Evolutionary conservation across 2,113 vertebrate genomes (phyloP).

Genomic region (Circaetus gallicus): DNA sequence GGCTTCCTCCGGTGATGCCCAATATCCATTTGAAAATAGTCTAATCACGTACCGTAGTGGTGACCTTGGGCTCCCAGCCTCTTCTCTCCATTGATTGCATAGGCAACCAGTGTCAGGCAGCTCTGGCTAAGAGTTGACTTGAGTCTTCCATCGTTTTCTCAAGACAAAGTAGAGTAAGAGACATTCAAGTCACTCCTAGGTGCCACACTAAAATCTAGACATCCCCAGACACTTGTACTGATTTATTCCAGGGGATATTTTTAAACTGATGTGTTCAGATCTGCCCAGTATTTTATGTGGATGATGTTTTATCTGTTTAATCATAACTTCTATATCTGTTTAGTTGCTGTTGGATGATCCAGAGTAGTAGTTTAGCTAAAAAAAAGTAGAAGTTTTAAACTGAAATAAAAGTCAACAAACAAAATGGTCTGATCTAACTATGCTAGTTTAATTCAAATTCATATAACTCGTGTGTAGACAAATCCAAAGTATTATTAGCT

Average conservation of each 20-base stretch:
- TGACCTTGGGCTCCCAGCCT: background rate
- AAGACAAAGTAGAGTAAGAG: background rate
- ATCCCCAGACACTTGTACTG: fast-evolving
- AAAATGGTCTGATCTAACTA: background rate
- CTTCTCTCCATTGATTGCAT: background rate
- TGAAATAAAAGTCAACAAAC: background rate
- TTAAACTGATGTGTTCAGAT: background rate
- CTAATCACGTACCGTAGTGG: background rate
- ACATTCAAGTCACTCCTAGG: background rate
- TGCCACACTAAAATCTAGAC: background rate
- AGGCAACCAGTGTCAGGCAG: background rate
- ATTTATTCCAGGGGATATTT: background rate
- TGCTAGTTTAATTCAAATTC: background rate
- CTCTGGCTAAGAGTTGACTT: background rate
- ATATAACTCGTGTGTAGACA: background rate
- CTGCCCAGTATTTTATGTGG: background rate
- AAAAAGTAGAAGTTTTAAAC: background rate
- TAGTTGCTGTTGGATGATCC: background rate
- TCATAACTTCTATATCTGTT: background rate
- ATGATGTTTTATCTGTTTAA: background rate
- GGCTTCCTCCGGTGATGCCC: background rate
- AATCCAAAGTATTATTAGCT: background rate
- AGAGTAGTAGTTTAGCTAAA: background rate
- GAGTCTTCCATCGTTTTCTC: background rate
- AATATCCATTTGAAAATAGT: background rate